phyloP scores from a whole-genome alignment of 2,113 vertebrate species.

The sheep (Ovis aries) region DNA sequence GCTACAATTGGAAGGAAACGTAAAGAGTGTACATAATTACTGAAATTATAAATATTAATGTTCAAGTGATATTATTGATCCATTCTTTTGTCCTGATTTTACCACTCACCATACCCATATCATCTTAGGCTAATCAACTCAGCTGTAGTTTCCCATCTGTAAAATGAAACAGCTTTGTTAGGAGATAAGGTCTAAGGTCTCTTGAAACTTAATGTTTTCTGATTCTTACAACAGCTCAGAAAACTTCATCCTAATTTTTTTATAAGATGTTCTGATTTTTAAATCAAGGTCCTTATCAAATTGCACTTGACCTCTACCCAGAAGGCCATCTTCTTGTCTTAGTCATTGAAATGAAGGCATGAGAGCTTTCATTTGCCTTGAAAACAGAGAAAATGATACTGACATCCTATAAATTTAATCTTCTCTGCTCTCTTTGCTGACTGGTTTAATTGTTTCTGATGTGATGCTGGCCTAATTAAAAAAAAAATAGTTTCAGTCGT shows the following conservation, averaged over 20 bases:
- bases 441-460: not conserved
- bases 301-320: not conserved
- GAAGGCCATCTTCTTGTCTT: not conserved
- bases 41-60: not conserved
- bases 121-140: not conserved
- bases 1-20: not conserved
- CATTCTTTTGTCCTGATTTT: not conserved
- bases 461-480: not conserved
- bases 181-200: not conserved
- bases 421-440: not conserved
- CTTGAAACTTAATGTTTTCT: constrained; percentile 3
- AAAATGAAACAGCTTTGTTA: constrained; percentile 18
- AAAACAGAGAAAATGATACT: not conserved
- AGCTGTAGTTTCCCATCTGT: not conserved
- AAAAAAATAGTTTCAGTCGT: not conserved
- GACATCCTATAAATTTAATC: not conserved
- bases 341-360: not conserved
- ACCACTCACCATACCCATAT: not conserved
- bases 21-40: not conserved
- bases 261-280: constrained; percentile 29
- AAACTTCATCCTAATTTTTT: not conserved
- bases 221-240: not conserved
- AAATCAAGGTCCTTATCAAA: constrained; percentile 30
- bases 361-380: not conserved
- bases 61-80: not conserved